A percentile compares a stretch with the other conserved stretches of the same genome.
Evolutionary conservation across 2,888 invertebrate species (phyloP).

Genomic region (Drosophila buzzatii): DNA sequence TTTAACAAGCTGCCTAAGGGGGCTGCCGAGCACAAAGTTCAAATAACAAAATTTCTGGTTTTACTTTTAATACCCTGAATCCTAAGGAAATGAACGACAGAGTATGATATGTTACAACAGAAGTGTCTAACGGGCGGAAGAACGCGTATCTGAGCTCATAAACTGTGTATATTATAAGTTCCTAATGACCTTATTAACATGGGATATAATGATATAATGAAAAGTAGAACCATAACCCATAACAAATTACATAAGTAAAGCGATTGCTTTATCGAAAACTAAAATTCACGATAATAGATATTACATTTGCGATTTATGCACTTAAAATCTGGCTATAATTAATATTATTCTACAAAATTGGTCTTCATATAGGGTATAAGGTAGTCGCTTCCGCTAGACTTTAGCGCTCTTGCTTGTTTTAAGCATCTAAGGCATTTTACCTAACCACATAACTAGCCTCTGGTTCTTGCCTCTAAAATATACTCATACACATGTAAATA

Average conservation of each 20-base stretch:
- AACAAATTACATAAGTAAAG: neutral
- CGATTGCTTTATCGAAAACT: no score
- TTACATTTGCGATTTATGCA: neutral
- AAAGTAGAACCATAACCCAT: neutral
- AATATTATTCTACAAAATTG: neutral
- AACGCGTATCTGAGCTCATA: neutral
- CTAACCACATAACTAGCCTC: constrained; percentile 11
- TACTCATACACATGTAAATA: constrained; percentile 14
- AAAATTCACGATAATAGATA: neutral
- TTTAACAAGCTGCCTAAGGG: constrained; percentile 79
- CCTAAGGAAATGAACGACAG: neutral
- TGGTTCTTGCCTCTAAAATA: constrained; percentile 1
- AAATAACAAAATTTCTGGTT: constrained; percentile 73
- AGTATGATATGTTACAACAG: neutral
- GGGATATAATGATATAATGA: neutral
- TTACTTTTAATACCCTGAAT: constrained; percentile 47
- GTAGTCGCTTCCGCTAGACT: neutral
- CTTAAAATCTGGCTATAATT: neutral
- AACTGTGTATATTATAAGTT: neutral
- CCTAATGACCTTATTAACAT: neutral
- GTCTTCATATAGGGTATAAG: neutral
- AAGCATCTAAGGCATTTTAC: constrained; percentile 34
- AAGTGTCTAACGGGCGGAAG: constrained; percentile 19
- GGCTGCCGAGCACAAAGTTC: constrained; percentile 64
- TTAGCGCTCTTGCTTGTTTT: neutral